Conservation (phyloP, 2,797 vertebrate genomes). For the Pempheris klunzingeri region DNA sequence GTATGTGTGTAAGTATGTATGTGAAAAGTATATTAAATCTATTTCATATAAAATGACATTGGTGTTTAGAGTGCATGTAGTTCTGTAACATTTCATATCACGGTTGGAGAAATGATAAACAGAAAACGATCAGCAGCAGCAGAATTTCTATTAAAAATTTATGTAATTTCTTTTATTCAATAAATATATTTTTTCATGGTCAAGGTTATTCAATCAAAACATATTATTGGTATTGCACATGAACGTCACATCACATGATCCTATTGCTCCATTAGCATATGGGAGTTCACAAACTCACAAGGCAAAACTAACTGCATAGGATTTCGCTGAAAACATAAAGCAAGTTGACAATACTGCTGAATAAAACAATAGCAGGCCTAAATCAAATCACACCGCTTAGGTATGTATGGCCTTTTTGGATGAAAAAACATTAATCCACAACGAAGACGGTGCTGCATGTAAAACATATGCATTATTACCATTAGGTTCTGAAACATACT, state of each 20-base stretch:
- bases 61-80: constrained; percentile 48
- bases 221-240: constrained; percentile 66
- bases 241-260: constrained; percentile 45
- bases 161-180: constrained; percentile 70
- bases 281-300: constrained; percentile 45
- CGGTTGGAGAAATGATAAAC: constrained; percentile 10
- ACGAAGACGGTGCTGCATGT: neutral
- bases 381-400: constrained; percentile 31
- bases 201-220: constrained; percentile 56
- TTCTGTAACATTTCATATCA: constrained; percentile 31
- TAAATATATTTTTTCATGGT: constrained; percentile 74
- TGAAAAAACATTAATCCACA: constrained; percentile 10
- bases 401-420: constrained; percentile 1
- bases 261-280: constrained; percentile 29
- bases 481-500: constrained; percentile 18
- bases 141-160: constrained; percentile 39
- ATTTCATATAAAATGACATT: constrained; percentile 74
- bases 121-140: constrained; percentile 19
- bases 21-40: constrained; percentile 81
- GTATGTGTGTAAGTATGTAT: constrained; percentile 72
- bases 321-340: constrained; percentile 41
- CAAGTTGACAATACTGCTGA: constrained; percentile 22
- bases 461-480: constrained; percentile 23
- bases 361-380: constrained; percentile 28
- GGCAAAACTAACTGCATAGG: constrained; percentile 42